Percentiles rank a stretch among this genome's conserved stretches.
phyloP scores from a whole-genome alignment of 2,797 vertebrate species.

The Poeciliopsis turneri region DNA sequence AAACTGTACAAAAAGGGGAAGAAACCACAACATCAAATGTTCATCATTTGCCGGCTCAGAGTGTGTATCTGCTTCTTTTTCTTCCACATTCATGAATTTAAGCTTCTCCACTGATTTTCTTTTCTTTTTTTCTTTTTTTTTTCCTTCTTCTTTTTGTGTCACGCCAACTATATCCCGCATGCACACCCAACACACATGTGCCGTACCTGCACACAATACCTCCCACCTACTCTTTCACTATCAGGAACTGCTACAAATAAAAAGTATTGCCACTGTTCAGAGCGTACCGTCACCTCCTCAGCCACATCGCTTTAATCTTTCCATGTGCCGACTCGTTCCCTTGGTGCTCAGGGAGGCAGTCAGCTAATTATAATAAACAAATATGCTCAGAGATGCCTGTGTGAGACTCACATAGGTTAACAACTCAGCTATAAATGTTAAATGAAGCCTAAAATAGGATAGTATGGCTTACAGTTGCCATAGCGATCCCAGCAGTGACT shows the following conservation, averaged over 20 bases:
- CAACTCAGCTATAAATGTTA: slow-evolving; percentile 81
- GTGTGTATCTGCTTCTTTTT: slow-evolving; percentile 44
- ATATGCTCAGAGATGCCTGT: slow-evolving; percentile 77
- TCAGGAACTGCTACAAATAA: slow-evolving; percentile 36
- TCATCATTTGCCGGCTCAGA: slow-evolving; percentile 60
- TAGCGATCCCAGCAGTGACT: slow-evolving; percentile 75
- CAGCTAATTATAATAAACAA: slow-evolving; percentile 82
- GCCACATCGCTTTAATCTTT: slow-evolving; percentile 67
- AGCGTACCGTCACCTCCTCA: slow-evolving; percentile 57
- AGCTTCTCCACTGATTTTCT: slow-evolving; percentile 13
- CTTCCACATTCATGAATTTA: slow-evolving; percentile 52
- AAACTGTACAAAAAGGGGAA: slow-evolving; percentile 64
- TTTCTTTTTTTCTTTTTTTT: background rate
- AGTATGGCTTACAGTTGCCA: slow-evolving; percentile 80
- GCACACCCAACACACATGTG: slow-evolving; percentile 13
- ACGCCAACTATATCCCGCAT: background rate
- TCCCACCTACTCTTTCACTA: slow-evolving; percentile 37
- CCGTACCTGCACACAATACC: slow-evolving; percentile 33
- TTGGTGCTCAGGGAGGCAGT: slow-evolving; percentile 50
- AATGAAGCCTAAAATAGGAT: slow-evolving; percentile 83
- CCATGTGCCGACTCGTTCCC: slow-evolving; percentile 52
- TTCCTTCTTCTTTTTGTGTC: slow-evolving; percentile 17
- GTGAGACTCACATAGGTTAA: slow-evolving; percentile 80
- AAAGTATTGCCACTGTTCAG: slow-evolving; percentile 63
- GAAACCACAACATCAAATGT: slow-evolving; percentile 63